Conservation (phyloP, 35 echinoderm and acorn worm species). For the Patiria miniata region DNA sequence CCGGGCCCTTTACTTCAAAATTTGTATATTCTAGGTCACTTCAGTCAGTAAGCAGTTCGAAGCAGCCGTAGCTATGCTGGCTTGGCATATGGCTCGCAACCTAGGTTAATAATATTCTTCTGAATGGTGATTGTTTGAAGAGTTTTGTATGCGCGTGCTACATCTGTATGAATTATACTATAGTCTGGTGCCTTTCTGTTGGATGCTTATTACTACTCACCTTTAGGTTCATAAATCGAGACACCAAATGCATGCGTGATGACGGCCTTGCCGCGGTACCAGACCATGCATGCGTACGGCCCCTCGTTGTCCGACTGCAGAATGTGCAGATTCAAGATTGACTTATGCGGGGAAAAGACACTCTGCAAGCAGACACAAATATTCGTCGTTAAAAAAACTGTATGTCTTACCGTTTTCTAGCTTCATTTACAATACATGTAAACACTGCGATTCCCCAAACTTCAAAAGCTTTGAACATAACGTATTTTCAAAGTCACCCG, state of each 20-base stretch:
- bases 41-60: too few species aligned
- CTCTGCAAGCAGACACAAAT: slow-evolving; percentile 2
- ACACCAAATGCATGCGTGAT: slow-evolving; percentile 65
- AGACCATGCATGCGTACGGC: slow-evolving; percentile 61
- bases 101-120: too few species aligned
- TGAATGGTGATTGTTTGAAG: too few species aligned
- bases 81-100: too few species aligned
- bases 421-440: too few species aligned
- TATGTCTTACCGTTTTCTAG: too few species aligned
- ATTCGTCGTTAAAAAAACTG: not conserved
- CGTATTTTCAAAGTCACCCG: too few species aligned
- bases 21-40: too few species aligned
- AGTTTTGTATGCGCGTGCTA: too few species aligned
- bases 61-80: too few species aligned
- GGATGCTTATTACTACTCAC: slow-evolving; percentile 28
- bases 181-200: not conserved
- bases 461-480: not conserved
- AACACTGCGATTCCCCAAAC: too few species aligned
- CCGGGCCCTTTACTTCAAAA: too few species aligned
- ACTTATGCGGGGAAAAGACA: slow-evolving; percentile 24
- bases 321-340: slow-evolving; percentile 23
- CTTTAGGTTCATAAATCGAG: not conserved
- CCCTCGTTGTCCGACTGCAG: slow-evolving; percentile 30
- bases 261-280: slow-evolving; percentile 42
- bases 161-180: not conserved